These are phyloP conservation scores for Melanostoma mellinum DNA, from an alignment of 2,888 invertebrate genomes.

Conservation along the genomic window DNA sequence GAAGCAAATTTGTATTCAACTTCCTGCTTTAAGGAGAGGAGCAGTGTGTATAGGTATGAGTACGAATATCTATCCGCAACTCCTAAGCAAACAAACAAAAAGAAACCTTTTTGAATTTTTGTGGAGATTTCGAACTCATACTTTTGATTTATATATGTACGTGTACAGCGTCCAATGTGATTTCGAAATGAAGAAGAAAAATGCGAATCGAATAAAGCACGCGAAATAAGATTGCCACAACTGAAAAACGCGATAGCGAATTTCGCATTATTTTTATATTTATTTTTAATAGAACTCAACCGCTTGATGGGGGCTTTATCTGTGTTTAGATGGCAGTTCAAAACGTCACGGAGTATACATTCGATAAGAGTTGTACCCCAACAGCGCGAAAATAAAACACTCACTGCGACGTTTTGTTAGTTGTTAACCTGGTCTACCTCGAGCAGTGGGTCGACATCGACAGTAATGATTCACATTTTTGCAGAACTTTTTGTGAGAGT, in stretches of 20 bases:
- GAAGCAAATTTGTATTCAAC: constrained; percentile 39
- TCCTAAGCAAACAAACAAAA: constrained; percentile 48
- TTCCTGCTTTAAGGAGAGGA: constrained; percentile 46
- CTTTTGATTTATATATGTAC: not conserved
- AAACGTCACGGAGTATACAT: constrained; percentile 54
- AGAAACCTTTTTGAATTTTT: constrained; percentile 43
- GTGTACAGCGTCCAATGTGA: not conserved
- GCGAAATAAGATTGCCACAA: constrained; percentile 48
- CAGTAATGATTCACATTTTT: constrained; percentile 41
- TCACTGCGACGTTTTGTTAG: constrained; percentile 22
- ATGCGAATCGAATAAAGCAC: constrained; percentile 38
- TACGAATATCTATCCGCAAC: constrained; percentile 1
- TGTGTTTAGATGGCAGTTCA: constrained; percentile 42
- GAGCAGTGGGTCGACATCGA: constrained; percentile 33
- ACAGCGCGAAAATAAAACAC: not conserved
- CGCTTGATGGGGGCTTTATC: constrained; percentile 26
- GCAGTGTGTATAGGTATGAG: not conserved
- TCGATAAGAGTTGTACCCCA: constrained; percentile 42
- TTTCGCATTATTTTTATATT: constrained; percentile 18
- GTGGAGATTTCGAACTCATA: constrained; percentile 44
- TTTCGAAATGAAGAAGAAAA: constrained; percentile 10
- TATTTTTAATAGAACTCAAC: not conserved
- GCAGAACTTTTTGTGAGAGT: not conserved
- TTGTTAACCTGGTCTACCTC: constrained; percentile 44
- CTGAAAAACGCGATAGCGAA: constrained; percentile 48